Evolutionary conservation across 37 sponge, comb jelly and placozoan species (phyloP).

Genomic region (Haliclona indistincta): DNA sequence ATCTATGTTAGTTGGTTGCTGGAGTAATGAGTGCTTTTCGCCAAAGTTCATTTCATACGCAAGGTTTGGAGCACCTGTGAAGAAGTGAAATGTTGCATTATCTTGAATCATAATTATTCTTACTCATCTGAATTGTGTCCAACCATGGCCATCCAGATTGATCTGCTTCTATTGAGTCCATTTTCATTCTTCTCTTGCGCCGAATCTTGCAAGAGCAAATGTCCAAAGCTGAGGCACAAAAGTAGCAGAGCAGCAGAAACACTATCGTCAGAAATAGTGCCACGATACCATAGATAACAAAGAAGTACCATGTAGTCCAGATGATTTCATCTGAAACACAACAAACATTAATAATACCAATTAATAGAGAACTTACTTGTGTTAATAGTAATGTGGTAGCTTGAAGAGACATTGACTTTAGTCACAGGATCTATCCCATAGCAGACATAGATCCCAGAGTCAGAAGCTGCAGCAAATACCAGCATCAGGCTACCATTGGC

Average conservation of each 20-base stretch:
- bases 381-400: neutral
- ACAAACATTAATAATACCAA: neutral
- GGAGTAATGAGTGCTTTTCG: no score
- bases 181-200: no score
- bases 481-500: slow-evolving; percentile 4
- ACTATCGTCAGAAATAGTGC: neutral
- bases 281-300: neutral
- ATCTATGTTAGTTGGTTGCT: no score
- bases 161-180: no score
- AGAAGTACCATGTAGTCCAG: neutral
- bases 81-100: no score
- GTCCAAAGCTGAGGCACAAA: neutral
- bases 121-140: no score
- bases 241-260: neutral
- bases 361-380: neutral
- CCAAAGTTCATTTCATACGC: no score
- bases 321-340: neutral
- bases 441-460: slow-evolving; percentile 1
- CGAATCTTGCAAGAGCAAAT: neutral
- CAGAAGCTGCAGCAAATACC: neutral
- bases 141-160: no score
- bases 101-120: no score
- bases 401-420: neutral
- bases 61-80: no score
- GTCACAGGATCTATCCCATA: neutral